These are phyloP conservation scores for Panurus biarmicus DNA, from an alignment of 2,113 vertebrate genomes.

Conservation along the genomic window DNA sequence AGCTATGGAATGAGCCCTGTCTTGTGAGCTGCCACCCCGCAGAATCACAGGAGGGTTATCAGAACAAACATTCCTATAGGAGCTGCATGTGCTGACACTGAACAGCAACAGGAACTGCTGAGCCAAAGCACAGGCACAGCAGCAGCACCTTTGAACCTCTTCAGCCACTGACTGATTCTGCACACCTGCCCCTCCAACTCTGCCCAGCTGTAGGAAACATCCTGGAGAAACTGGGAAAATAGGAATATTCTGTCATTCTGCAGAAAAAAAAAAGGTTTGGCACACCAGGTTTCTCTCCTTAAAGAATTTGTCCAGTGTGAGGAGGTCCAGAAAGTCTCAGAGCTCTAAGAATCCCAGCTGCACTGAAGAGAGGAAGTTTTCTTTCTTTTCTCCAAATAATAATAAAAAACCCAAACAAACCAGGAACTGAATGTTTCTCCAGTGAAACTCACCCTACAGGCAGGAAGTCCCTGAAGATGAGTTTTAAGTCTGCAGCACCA, in stretches of 20 bases:
- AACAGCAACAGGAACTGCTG: neutral
- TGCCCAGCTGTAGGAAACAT: neutral
- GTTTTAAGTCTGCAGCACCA: constrained; percentile 35
- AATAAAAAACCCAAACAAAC: constrained; percentile 29
- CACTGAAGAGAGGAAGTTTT: neutral
- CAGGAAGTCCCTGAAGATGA: constrained; percentile 55
- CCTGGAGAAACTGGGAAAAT: neutral
- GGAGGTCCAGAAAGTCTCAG: neutral
- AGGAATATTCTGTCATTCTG: neutral
- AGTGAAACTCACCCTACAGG: constrained; percentile 3
- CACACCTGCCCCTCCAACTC: neutral
- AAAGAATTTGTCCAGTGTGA: neutral
- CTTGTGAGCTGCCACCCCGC: neutral
- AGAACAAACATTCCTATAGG: neutral
- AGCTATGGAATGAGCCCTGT: neutral
- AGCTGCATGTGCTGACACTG: neutral
- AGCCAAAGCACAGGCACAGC: neutral
- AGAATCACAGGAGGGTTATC: neutral
- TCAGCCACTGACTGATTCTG: fast-evolving
- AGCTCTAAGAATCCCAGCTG: neutral
- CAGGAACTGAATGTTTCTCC: constrained; percentile 17
- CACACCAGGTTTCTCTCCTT: neutral
- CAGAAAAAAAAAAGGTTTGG: neutral
- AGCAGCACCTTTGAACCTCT: neutral
- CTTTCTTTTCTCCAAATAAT: constrained; percentile 14